Evolutionary conservation across 2,113 vertebrate genomes (phyloP), one percentile per base, ranked within the genome.

Genomic region (Eira barbara): DNA sequence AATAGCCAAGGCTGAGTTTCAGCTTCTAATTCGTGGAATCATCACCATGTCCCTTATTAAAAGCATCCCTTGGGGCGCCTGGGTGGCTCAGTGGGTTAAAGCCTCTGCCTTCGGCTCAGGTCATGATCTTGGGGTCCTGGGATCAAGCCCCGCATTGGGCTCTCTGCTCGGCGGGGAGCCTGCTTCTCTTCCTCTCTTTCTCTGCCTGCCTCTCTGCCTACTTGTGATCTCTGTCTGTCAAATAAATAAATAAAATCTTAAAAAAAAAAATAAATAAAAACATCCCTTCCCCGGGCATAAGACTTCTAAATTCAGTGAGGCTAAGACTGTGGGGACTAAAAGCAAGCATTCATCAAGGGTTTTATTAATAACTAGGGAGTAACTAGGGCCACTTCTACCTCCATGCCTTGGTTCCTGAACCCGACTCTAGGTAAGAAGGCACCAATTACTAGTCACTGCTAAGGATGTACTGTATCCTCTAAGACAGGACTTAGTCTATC

Each of bases 401-500:
- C 65, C 0, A 4, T 15, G 34, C 8, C 29, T n/a, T 29, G 8
- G 12, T 78, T 49, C 13, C 80, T 36, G 34, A 73, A 27, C 6
- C 17, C 23, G 42, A 10, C 21, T 7, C 3, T 67, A 4, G 52
- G n/a, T 36, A 14, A 76, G 55, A 63, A 1, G 23, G 10, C 6
- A 59, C 13, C 42, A 17, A 6, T 2, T n/a, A 4, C 18, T 25
- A 76, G 61, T 4, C 29, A 14, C 4, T 31, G 4, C 23, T 63
- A 55, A 83, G 2, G 4, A 27, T 8, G 3, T 27, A 21, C 0
- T 47, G 1, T 2, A 1, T n/a, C 21, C 10, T 31, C 8, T 31
- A 49, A 4, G 81, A 80, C 4, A 36, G 67, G n/a, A 5, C 31
- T 63, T 25, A 34, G 31, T 31, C 27, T 34, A 27, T 36, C 12